Conservation (phyloP, 2,797 vertebrate species). For the Dendrocincla fuliginosa region DNA sequence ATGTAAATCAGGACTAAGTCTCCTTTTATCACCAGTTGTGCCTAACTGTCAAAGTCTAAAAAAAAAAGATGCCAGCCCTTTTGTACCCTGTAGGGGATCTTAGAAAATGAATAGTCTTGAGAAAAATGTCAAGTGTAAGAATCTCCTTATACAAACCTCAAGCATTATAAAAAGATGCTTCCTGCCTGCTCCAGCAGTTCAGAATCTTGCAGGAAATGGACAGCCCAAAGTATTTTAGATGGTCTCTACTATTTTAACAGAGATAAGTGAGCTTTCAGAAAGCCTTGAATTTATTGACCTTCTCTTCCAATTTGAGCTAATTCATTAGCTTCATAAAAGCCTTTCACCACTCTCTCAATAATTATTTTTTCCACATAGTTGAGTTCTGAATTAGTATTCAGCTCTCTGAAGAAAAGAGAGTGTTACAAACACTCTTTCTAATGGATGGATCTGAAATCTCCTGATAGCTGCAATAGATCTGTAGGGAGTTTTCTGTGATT, state of each 20-base stretch:
- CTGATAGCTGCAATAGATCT: not conserved
- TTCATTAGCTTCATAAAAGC: conserved; percentile 42
- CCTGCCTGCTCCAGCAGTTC: not conserved
- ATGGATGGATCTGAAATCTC: not conserved
- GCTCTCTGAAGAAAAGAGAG: not conserved
- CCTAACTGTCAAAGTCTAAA: not conserved
- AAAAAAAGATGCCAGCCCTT: not conserved
- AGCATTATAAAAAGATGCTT: not conserved
- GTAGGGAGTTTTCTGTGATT: not conserved
- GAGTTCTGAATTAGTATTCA: conserved; percentile 19
- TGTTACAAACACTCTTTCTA: not conserved
- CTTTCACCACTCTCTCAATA: not conserved
- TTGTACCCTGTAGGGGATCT: not conserved
- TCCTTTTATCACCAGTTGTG: not conserved
- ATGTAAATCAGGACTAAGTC: not conserved
- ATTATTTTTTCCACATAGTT: conserved; percentile 36
- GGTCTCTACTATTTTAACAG: not conserved
- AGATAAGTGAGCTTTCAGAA: conserved; percentile 8
- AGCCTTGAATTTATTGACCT: conserved; percentile 24
- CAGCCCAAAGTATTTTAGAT: not conserved
- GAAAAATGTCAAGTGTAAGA: not conserved
- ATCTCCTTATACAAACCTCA: not conserved
- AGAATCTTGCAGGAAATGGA: not conserved
- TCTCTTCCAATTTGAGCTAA: conserved; percentile 37
- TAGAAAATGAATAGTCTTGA: not conserved